Evolutionary conservation across 2,797 vertebrate species (phyloP), one percentile per base, ranked within the genome.

Genomic region (Babyrousa celebensis): DNA sequence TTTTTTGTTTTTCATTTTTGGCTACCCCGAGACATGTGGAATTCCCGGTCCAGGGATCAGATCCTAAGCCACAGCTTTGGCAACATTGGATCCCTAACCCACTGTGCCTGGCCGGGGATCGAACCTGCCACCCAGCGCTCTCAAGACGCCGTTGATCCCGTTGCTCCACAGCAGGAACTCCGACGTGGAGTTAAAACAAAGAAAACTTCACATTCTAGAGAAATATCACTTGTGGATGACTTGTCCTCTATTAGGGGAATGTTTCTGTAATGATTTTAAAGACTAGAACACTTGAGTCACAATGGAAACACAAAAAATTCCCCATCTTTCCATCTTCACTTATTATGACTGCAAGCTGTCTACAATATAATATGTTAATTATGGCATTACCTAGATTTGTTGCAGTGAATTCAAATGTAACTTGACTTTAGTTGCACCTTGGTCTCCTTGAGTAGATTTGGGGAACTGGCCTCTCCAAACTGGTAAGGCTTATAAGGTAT

Each of bases 131-230:
- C 36, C 36, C 36, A 36, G 36, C 36, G 36, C 36, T 36, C 36
- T 3, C 36, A 36, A 36, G 36, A 36, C 36, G 36, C 36, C 36
- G 36, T 4, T 36, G 36, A 36, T 36, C 36, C 36, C 3, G 36
- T 36, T 36, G 36, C 36, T 36, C 36, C 36, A 36, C 36, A 36
- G 36, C 36, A 36, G 36, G 36, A 36, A 36, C 36, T 17, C 96
- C 71, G 65, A 82, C 40, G 85, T 96, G 75, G 75, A 86, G 84
- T 87, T 63, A 91, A 93, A 56, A 82, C 29, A 89, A 83, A 92
- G 60, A 78, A 83, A 92, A 48, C 20, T 71, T 40, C 18, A 32
- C 84, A 16, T 65, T 88, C 60, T 77, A 40, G 90, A 87, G 67
- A 79, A 63, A 21, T 88, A 16, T 40, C 10, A 56, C 60, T 85